These are phyloP conservation scores for Adelges cooleyi DNA, from an alignment of 1,140 invertebrate genomes.

Conservation along the genomic window DNA sequence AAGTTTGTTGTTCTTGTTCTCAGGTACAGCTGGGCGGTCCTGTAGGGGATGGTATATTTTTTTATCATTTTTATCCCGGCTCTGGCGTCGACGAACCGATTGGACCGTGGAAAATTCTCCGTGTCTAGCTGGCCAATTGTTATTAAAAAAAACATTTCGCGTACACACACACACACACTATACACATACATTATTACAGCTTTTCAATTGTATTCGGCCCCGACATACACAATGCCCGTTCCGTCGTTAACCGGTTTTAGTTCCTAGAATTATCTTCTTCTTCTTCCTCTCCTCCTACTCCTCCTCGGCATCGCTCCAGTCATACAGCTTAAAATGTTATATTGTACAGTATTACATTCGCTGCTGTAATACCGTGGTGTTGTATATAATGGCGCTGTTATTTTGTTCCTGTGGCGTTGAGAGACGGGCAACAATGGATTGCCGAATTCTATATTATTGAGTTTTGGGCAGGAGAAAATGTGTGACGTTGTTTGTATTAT, in stretches of 20 bases:
- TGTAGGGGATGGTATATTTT: too few species aligned
- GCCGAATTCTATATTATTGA: too few species aligned
- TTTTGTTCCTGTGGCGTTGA: slow-evolving; percentile 11
- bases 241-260: slow-evolving; percentile 13
- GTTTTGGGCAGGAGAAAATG: too few species aligned
- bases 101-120: not conserved
- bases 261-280: slow-evolving; percentile 16
- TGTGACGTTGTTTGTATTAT: too few species aligned
- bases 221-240: not conserved
- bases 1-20: too few species aligned
- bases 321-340: not conserved
- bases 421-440: too few species aligned
- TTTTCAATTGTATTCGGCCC: slow-evolving; percentile 1
- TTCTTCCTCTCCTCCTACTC: not conserved
- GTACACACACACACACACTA: not conserved
- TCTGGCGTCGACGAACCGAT: not conserved
- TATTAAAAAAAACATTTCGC: not conserved
- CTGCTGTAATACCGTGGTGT: too few species aligned
- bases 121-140: not conserved
- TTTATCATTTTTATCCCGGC: too few species aligned
- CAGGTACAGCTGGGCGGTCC: too few species aligned
- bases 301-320: not conserved
- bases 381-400: not conserved
- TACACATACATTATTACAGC: too few species aligned
- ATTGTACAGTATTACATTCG: not conserved